Evolutionary conservation across 2,888 invertebrate species (phyloP).

Genomic region (Diadegma fenestrale): DNA sequence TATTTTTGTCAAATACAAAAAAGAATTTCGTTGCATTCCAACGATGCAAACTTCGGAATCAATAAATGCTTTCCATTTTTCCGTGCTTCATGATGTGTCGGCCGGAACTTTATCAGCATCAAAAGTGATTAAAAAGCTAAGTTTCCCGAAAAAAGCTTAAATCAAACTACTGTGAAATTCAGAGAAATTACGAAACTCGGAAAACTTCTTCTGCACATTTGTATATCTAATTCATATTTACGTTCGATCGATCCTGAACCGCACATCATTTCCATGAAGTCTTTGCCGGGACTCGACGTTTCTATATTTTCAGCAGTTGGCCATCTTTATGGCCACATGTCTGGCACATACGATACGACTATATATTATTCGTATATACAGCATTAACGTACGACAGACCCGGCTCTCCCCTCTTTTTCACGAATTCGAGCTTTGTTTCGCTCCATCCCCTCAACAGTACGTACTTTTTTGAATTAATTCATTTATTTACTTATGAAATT

Average conservation of each 20-base stretch:
- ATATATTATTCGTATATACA: conserved; percentile 15
- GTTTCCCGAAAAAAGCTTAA: not conserved
- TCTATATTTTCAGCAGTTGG: conserved; percentile 26
- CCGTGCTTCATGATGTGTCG: not conserved
- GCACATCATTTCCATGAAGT: conserved; percentile 20
- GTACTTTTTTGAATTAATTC: not conserved
- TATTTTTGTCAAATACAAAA: too few species aligned
- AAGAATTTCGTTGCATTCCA: too few species aligned
- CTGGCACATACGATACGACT: not conserved
- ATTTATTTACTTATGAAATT: conserved; percentile 4
- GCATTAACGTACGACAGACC: conserved; percentile 16
- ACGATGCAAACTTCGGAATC: too few species aligned
- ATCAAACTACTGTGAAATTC: not conserved
- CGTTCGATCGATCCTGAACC: conserved; percentile 20
- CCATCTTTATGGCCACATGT: conserved; percentile 29
- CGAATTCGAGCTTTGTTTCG: conserved; percentile 28
- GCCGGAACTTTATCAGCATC: not conserved
- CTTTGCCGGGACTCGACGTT: conserved; percentile 11
- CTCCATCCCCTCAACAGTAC: not conserved
- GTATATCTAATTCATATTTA: conserved; percentile 41
- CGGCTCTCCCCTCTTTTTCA: conserved; percentile 34
- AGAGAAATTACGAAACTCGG: conserved; percentile 32
- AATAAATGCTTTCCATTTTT: not conserved
- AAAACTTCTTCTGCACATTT: conserved; percentile 5
- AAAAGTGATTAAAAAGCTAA: not conserved